Conservation (phyloP, 2,113 vertebrate species). For the Saccopteryx bilineata region DNA sequence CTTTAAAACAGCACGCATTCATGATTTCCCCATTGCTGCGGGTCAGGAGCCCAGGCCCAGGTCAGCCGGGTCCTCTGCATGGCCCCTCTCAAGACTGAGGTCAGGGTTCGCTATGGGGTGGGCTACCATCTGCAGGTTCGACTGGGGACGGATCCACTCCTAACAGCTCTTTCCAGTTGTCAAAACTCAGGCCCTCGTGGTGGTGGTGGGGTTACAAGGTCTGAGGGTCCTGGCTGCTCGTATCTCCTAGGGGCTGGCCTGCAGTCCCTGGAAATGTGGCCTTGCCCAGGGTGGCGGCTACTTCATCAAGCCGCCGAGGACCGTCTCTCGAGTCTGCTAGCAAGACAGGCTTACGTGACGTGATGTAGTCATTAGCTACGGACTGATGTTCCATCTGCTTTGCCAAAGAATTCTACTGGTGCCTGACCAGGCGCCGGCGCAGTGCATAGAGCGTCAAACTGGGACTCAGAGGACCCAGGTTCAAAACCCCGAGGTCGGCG, state of each 20-base stretch:
- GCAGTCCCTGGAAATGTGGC: rapidly evolving
- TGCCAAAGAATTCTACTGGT: too few relatives aligned
- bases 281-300: neutral
- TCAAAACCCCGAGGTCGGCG: too few relatives aligned
- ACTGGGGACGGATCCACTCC: neutral
- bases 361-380: neutral
- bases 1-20: neutral
- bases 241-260: neutral
- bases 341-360: neutral
- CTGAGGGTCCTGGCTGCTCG: too few relatives aligned
- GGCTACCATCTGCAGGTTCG: neutral
- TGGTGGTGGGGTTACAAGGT: too few relatives aligned
- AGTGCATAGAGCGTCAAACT: too few relatives aligned
- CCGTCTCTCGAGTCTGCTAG: neutral
- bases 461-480: too few relatives aligned
- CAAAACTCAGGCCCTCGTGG: neutral
- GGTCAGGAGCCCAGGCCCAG: neutral
- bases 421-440: too few relatives aligned
- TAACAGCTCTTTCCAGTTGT: neutral
- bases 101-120: neutral
- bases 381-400: neutral
- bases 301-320: neutral
- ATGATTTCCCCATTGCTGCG: neutral
- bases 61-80: neutral
- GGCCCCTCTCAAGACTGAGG: neutral